Conservation (phyloP, 2,113 vertebrate genomes). For the Ibidorhyncha struthersii region DNA sequence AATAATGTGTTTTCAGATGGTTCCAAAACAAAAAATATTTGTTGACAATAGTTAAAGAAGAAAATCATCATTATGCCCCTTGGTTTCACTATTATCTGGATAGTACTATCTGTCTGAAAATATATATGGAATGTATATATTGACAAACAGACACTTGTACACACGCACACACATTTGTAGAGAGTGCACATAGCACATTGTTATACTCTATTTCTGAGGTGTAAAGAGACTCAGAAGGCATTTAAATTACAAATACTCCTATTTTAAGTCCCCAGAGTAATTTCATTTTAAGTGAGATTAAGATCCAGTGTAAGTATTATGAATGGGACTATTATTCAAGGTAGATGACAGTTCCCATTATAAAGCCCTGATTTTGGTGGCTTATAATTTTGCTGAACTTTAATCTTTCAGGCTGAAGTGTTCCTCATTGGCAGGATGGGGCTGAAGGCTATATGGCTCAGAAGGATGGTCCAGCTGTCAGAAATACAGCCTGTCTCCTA, state of each 20-base stretch:
- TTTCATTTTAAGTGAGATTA: constrained; percentile 58
- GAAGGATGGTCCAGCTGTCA: constrained; percentile 7
- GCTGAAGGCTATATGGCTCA: constrained; percentile 6
- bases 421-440: not conserved
- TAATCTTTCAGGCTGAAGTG: constrained; percentile 21
- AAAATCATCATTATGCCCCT: not conserved
- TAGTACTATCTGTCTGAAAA: not conserved
- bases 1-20: not conserved
- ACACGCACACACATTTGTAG: fast-evolving
- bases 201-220: not conserved
- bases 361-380: not conserved
- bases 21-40: not conserved
- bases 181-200: not conserved
- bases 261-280: constrained; percentile 35
- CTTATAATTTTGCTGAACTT: constrained; percentile 59
- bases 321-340: constrained; percentile 45
- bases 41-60: not conserved
- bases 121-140: not conserved
- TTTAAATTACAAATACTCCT: constrained; percentile 39
- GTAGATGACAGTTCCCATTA: constrained; percentile 45
- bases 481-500: not conserved
- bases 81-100: not conserved
- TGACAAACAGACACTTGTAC: not conserved
- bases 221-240: not conserved
- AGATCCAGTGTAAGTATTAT: constrained; percentile 50